These are phyloP conservation scores for Liopterus haemorrhoidalis DNA, from an alignment of 2,888 invertebrate genomes.

Conservation along the genomic window DNA sequence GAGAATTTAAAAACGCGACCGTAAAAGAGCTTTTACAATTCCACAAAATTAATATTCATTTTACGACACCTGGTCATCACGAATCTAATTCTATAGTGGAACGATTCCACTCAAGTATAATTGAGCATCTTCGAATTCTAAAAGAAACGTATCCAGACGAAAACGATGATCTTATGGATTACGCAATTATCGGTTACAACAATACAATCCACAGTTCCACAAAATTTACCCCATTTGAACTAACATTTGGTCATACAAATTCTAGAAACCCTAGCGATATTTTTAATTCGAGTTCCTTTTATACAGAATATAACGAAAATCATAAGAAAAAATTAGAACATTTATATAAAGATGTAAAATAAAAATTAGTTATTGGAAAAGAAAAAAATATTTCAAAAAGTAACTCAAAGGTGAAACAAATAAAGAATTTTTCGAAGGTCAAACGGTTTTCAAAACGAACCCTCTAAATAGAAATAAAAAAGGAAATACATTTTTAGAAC, in stretches of 20 bases:
- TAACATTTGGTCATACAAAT: slow-evolving; percentile 5
- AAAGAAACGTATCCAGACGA: not conserved
- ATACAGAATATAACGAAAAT: not conserved
- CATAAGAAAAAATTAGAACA: slow-evolving; percentile 8
- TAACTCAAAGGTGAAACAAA: not conserved
- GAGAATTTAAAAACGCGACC: slow-evolving; percentile 19
- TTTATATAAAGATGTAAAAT: not conserved
- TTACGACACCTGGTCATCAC: slow-evolving; percentile 6
- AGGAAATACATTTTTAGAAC: not conserved
- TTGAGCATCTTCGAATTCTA: slow-evolving; percentile 6
- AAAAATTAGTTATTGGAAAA: not conserved
- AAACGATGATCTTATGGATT: slow-evolving; percentile 1
- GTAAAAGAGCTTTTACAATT: slow-evolving; percentile 6
- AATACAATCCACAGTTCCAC: slow-evolving; percentile 5
- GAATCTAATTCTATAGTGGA: slow-evolving; percentile 8
- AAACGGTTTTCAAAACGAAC: not conserved
- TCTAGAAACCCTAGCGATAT: slow-evolving; percentile 1
- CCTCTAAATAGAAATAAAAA: not conserved
- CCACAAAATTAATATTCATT: slow-evolving; percentile 9
- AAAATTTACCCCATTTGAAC: slow-evolving; percentile 2
- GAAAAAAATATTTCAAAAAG: not conserved
- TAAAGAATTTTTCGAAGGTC: not conserved
- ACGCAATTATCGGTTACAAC: slow-evolving; percentile 5
- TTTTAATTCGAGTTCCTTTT: not conserved
- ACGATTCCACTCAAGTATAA: slow-evolving; percentile 2